Base-by-base conservation (phyloP, 2,797 vertebrate genomes). In the Sphenodon punctatus region DNA sequence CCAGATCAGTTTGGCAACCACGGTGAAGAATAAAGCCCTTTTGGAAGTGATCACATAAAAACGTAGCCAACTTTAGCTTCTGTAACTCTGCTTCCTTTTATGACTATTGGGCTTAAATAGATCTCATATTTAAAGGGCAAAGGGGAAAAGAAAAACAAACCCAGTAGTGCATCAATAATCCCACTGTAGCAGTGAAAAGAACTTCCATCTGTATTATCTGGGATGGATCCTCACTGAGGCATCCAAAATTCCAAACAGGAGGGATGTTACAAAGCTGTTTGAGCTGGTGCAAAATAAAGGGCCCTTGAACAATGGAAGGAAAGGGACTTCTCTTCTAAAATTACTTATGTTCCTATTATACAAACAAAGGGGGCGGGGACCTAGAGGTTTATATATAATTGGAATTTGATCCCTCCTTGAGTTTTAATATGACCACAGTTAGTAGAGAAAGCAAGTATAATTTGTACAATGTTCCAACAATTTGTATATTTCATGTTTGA, bases 151-250 rank as follows among this genome's bases (percentile, higher is more conserved):
- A 74, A 81, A 61, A 0, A 13, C 74, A 85, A 87, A 89, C 60
- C 49, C 38, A 34, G 55, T 56, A 82, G 86, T 89, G 91, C 64
- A 48, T 14, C 65, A 32, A 90, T 58, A 34, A 92, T 86, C 75
- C 84, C 86, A 46, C 70, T 77, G 63, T 73, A 86, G 68, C 60
- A 14, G 67, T 77, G 71, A 76, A 86, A 92, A 85, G 69, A 92
- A 89, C 82, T 85, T 81, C 69, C 65, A 71, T 79, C 77, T 89
- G 60, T 88, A 53, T 85, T 90, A 71, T 71, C 83, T 88, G 55
- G 77, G 80, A 86, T n/a, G 74, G 84, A 68, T 86, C 88, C 81
- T 75, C 75, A 41, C 63, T 92, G 91, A 91, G 86, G 73, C 86
- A 87, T 73, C 66, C 73, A 80, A 43, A 87, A 84, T 70, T 70